A percentile compares a stretch with the other conserved stretches of the same genome.
These are phyloP conservation scores for Dipus sagitta DNA, from an alignment of 2,797 vertebrate genomes.

Conservation along the genomic window DNA sequence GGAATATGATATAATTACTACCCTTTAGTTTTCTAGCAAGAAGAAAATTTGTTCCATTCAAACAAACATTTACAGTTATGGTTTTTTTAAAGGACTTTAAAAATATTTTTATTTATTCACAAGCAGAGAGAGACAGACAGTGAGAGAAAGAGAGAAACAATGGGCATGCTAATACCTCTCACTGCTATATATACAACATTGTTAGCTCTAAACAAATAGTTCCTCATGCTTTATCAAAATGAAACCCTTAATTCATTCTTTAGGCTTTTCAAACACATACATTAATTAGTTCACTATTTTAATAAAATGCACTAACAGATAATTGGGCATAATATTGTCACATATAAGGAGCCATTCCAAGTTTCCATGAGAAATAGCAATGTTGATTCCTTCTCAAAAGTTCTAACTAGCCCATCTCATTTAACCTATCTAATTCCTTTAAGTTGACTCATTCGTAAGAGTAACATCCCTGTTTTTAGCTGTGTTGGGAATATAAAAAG, in stretches of 20 bases:
- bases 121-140: too few relatives aligned
- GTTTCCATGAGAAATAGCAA: conserved; percentile 59
- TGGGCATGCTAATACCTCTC: neutral
- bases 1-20: too few relatives aligned
- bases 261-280: conserved; percentile 68
- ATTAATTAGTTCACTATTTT: conserved; percentile 71
- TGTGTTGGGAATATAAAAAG: conserved; percentile 55
- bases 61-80: too few relatives aligned
- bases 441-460: conserved; percentile 23
- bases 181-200: neutral
- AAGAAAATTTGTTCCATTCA: too few relatives aligned
- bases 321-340: conserved; percentile 71
- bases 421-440: conserved; percentile 48
- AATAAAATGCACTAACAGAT: conserved; percentile 78
- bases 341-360: conserved; percentile 74
- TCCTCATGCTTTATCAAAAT: conserved; percentile 3
- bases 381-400: conserved; percentile 49
- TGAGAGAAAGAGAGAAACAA: too few relatives aligned
- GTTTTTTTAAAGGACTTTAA: too few relatives aligned
- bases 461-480: conserved; percentile 38
- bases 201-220: conserved; percentile 53
- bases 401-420: conserved; percentile 41
- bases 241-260: conserved; percentile 67
- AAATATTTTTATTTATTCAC: too few relatives aligned
- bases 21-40: too few relatives aligned